These are phyloP conservation scores for Tringa solitaria DNA, from an alignment of 2,113 vertebrate genomes.

Conservation along the genomic window DNA sequence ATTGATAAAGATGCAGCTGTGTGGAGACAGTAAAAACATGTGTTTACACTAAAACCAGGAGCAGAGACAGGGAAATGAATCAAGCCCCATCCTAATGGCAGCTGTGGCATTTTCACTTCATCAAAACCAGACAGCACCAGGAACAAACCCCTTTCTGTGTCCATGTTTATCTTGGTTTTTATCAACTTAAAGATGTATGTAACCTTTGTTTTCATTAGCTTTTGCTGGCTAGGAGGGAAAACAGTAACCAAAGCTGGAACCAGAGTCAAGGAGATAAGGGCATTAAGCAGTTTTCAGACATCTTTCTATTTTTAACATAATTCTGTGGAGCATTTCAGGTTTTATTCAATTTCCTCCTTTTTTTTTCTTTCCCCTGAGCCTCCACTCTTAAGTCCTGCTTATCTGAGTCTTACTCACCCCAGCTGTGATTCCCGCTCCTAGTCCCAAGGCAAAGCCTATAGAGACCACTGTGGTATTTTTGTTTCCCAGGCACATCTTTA, in stretches of 20 bases:
- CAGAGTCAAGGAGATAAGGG: constrained; percentile 55
- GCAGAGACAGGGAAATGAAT: constrained; percentile 78
- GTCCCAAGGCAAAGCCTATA: background rate
- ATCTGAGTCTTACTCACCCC: background rate
- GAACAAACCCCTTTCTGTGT: constrained; percentile 61
- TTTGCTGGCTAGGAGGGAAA: constrained; percentile 60
- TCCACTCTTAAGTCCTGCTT: constrained; percentile 11
- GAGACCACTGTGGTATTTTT: constrained; percentile 31
- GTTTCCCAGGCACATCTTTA: constrained; percentile 32
- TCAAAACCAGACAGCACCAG: constrained; percentile 64
- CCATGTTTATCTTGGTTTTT: constrained; percentile 59
- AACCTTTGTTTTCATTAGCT: constrained; percentile 67
- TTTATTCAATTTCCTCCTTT: constrained; percentile 52
- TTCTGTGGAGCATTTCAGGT: constrained; percentile 33
- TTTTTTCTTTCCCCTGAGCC: background rate
- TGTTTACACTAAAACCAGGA: constrained; percentile 78
- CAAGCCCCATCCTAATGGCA: constrained; percentile 76
- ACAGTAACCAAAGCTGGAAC: constrained; percentile 62
- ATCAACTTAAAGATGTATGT: constrained; percentile 63
- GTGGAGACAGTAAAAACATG: constrained; percentile 76
- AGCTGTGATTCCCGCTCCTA: background rate
- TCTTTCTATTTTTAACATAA: constrained; percentile 60
- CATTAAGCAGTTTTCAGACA: constrained; percentile 55
- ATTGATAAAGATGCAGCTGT: constrained; percentile 83
- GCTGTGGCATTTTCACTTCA: constrained; percentile 77